Conservation (phyloP, 2,888 invertebrate species). For the Hesperia comma region DNA sequence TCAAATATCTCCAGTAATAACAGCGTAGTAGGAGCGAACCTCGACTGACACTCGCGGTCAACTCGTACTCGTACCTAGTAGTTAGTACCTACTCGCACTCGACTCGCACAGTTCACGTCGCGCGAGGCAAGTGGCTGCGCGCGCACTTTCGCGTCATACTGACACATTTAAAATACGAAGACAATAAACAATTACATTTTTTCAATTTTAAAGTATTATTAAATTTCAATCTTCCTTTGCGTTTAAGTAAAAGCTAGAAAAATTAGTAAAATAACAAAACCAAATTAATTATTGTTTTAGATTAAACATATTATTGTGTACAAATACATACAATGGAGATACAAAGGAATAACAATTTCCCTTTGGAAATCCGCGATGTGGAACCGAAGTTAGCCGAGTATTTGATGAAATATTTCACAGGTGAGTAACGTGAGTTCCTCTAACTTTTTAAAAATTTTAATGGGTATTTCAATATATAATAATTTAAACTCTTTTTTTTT, state of each 20-base stretch:
- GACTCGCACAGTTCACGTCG: slow-evolving; percentile 27
- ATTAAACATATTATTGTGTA: neutral
- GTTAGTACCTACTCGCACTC: no score
- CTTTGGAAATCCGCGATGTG: slow-evolving; percentile 47
- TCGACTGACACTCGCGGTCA: neutral
- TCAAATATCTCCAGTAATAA: neutral
- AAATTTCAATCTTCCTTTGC: neutral
- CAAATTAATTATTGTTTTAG: no score
- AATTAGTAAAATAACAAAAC: no score
- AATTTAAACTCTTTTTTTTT: no score
- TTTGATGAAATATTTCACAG: slow-evolving; percentile 50
- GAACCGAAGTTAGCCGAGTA: slow-evolving; percentile 44
- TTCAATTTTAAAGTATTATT: neutral
- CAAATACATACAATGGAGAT: slow-evolving; percentile 11
- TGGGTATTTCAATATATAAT: no score
- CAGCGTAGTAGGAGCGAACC: neutral
- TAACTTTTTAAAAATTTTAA: no score
- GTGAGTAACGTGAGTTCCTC: slow-evolving; percentile 37
- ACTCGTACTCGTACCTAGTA: no score
- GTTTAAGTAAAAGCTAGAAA: no score
- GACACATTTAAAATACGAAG: slow-evolving; percentile 3
- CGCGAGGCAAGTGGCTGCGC: slow-evolving; percentile 25
- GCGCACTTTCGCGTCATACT: slow-evolving; percentile 29
- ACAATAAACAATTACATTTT: neutral
- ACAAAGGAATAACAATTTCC: slow-evolving; percentile 43